phyloP scores from a whole-genome alignment of 2,888 invertebrate species.

The Phyto melanocephala region DNA sequence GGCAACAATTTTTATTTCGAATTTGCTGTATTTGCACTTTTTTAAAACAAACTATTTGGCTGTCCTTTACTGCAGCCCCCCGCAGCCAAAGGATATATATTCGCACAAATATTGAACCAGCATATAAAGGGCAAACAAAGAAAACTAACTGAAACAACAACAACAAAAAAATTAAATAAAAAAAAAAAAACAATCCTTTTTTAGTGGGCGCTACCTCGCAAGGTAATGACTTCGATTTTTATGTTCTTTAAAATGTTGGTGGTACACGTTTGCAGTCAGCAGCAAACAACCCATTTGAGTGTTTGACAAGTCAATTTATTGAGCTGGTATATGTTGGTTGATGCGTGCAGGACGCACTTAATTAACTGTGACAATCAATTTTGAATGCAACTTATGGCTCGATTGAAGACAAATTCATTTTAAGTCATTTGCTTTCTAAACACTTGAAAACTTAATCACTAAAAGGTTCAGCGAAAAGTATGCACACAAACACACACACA shows the following conservation, averaged over 20 bases:
- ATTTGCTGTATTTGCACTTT: constrained; percentile 63
- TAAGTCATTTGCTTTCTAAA: not conserved
- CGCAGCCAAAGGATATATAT: constrained; percentile 24
- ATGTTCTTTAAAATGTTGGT: constrained; percentile 24
- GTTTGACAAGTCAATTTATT: constrained; percentile 77
- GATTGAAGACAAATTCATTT: constrained; percentile 52
- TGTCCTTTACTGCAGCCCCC: not conserved
- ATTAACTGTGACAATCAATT: constrained; percentile 80
- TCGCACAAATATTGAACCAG: constrained; percentile 53
- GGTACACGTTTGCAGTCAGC: constrained; percentile 18
- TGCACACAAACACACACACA: not conserved
- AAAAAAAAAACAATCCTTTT: constrained; percentile 63
- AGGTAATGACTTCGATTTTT: constrained; percentile 59
- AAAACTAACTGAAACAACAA: not conserved
- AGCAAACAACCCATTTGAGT: constrained; percentile 35
- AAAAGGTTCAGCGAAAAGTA: not conserved
- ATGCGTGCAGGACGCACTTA: constrained; percentile 75
- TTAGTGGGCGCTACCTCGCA: constrained; percentile 61
- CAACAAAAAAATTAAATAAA: constrained; percentile 58
- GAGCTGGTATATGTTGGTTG: constrained; percentile 62
- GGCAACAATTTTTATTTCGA: constrained; percentile 28
- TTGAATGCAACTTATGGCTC: constrained; percentile 78
- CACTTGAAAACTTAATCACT: not conserved
- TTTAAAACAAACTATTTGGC: constrained; percentile 40
- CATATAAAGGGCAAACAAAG: not conserved